Conservation (phyloP, 1,140 invertebrate species). For the Drosophila navojoa region DNA sequence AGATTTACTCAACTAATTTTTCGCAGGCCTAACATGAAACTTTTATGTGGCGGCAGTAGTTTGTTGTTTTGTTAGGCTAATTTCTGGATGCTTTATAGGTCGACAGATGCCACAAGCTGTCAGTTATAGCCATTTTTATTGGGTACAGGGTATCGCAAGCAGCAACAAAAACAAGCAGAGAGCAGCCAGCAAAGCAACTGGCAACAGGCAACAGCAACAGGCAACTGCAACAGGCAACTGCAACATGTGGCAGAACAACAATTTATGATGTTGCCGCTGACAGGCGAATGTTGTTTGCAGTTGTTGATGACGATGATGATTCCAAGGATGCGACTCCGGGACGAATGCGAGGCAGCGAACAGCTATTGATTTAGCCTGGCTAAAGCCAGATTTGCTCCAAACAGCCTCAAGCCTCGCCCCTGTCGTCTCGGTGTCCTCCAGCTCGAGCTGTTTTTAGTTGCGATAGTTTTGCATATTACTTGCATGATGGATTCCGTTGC, state of each 20-base stretch:
- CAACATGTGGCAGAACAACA: constrained; percentile 82
- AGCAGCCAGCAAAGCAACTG: constrained; percentile 9
- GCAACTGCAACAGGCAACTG: constrained; percentile 39
- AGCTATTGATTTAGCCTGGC: constrained; percentile 65
- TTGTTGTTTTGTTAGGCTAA: neutral
- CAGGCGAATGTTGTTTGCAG: constrained; percentile 82
- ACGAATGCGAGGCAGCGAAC: constrained; percentile 33
- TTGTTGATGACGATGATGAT: constrained; percentile 82
- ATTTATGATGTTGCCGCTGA: constrained; percentile 83
- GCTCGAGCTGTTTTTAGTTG: constrained; percentile 21
- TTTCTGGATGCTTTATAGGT: neutral
- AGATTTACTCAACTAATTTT: no score
- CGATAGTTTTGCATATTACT: constrained; percentile 75
- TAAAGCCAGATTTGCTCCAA: constrained; percentile 10
- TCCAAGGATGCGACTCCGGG: constrained; percentile 68
- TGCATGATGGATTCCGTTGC: constrained; percentile 73
- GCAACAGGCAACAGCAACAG: neutral
- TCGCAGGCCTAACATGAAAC: neutral
- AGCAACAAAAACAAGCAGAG: constrained; percentile 30
- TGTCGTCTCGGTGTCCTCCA: neutral
- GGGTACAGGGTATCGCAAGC: constrained; percentile 3
- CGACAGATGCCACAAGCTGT: neutral
- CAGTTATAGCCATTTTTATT: neutral
- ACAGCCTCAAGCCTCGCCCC: constrained; percentile 9
- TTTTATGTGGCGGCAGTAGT: neutral